Evolutionary conservation across 1,140 invertebrate genomes (phyloP), one percentile per base, ranked within the genome.

Genomic region (Leptinotarsa defecta): DNA sequence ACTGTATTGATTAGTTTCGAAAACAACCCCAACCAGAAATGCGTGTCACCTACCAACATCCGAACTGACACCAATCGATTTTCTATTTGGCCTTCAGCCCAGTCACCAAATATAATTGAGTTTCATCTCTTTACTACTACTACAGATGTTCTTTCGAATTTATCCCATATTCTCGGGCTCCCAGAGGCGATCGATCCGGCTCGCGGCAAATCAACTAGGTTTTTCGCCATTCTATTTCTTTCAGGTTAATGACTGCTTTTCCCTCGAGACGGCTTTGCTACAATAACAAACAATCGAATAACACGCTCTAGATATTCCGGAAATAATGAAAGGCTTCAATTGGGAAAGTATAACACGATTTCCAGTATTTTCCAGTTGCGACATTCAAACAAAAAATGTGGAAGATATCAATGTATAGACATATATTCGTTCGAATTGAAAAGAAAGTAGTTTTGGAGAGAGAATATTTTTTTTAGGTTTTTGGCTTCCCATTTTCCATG

Each of bases 161-260:
- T 57, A 15, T 19, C 52, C 52, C 13, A 57, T 57, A 57, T 57
- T 57, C 52, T 57, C n/a, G 4, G 15, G 4, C n/a, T 57, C n/a
- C 52, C 52, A 6, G 4, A 19, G 4, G n/a, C 15, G 17, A 57
- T 57, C 15, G 52, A 19, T 15, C 15, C 15, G 52, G n/a, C 52
- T 17, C 52, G 52, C 13, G 34, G 34, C 52, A 19, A 57, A 57
- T 13, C 52, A 57, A 15, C 52, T 6, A 0, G 4, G 15, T 57
- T 0, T 57, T 57, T 57, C 17, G 52, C 52, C 52, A 57, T 57
- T 57, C 52, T 15, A 57, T 57, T 57, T 57, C 52, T 57, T 57
- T n/a, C 52, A 57, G 52, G 52, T 57, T 57, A 57, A 57, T 57
- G 52, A 57, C n/a, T 57, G 15, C n/a, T 57, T 57, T 57, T 57